Evolutionary conservation across 2,113 vertebrate species (phyloP).

Genomic region (Anser cygnoides): DNA sequence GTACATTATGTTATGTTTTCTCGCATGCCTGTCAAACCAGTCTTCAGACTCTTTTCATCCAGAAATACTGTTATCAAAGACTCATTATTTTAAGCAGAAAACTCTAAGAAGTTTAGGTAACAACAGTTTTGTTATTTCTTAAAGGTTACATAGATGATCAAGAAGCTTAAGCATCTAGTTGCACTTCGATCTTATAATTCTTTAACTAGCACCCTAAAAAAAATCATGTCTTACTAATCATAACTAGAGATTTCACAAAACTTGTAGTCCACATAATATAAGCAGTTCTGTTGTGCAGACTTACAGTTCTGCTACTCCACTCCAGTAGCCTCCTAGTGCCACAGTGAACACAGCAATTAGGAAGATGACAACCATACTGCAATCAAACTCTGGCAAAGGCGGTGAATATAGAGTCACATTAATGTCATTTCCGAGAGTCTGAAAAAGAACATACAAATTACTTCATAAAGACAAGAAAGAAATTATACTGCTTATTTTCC

Average conservation of each 20-base stretch:
- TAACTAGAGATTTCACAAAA: not conserved
- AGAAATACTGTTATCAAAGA: not conserved
- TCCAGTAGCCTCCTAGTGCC: conserved; percentile 91
- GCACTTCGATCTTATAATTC: not conserved
- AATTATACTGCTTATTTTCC: not conserved
- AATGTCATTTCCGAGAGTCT: conserved; percentile 81
- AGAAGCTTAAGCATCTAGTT: not conserved
- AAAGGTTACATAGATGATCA: not conserved
- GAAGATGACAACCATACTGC: conserved; percentile 89
- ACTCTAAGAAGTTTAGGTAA: not conserved
- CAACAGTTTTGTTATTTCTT: not conserved
- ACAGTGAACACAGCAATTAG: conserved; percentile 89
- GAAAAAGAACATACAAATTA: conserved; percentile 28
- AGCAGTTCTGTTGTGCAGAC: conserved; percentile 32
- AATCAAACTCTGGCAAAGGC: conserved; percentile 78
- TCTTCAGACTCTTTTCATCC: not conserved
- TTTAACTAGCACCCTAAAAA: not conserved
- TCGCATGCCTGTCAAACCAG: not conserved
- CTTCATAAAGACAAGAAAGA: not conserved
- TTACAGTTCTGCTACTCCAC: conserved; percentile 87
- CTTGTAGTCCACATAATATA: not conserved
- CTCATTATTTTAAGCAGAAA: not conserved
- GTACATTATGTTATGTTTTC: not conserved
- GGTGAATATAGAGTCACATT: conserved; percentile 86
- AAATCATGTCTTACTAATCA: not conserved